A percentile compares a stretch with the other conserved stretches of the same genome.
phyloP scores from a whole-genome alignment of 2,888 invertebrate species.

The Apodemia zela region DNA sequence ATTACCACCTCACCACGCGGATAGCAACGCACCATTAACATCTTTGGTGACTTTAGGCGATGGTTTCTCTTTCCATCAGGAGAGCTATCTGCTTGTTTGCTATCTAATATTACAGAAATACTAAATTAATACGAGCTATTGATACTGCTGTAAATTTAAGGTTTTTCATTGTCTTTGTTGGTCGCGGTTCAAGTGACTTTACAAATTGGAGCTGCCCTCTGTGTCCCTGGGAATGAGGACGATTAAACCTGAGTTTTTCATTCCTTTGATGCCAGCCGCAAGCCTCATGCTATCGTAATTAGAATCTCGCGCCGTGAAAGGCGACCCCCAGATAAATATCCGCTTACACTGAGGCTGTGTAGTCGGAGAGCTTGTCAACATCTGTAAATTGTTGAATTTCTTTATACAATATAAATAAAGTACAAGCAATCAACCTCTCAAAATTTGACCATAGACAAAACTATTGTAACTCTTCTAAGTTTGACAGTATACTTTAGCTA shows the following conservation, averaged over 20 bases:
- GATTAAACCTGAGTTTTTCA: slow-evolving; percentile 23
- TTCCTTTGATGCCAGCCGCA: slow-evolving; percentile 34
- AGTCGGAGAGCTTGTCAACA: background rate
- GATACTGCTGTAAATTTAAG: background rate
- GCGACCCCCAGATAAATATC: slow-evolving; percentile 10
- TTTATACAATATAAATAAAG: background rate
- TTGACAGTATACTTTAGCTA: background rate
- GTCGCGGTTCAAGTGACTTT: background rate
- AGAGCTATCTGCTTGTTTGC: no score
- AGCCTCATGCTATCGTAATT: slow-evolving; percentile 33
- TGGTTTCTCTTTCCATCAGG: no score
- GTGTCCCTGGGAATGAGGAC: slow-evolving; percentile 8
- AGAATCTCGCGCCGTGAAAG: slow-evolving; percentile 27
- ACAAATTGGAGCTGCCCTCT: slow-evolving; percentile 3
- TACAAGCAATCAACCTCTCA: background rate
- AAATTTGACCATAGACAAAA: background rate
- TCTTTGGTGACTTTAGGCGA: no score
- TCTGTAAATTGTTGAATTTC: background rate
- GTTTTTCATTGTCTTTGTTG: background rate
- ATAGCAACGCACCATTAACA: no score
- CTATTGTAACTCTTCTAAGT: background rate
- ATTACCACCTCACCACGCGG: no score
- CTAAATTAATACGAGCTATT: background rate
- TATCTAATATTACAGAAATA: no score
- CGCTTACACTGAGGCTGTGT: background rate